A percentile compares a stretch with the other conserved stretches of the same genome.
These are phyloP conservation scores for Danaus chrysippus DNA, from an alignment of 2,888 invertebrate species.

Conservation along the genomic window DNA sequence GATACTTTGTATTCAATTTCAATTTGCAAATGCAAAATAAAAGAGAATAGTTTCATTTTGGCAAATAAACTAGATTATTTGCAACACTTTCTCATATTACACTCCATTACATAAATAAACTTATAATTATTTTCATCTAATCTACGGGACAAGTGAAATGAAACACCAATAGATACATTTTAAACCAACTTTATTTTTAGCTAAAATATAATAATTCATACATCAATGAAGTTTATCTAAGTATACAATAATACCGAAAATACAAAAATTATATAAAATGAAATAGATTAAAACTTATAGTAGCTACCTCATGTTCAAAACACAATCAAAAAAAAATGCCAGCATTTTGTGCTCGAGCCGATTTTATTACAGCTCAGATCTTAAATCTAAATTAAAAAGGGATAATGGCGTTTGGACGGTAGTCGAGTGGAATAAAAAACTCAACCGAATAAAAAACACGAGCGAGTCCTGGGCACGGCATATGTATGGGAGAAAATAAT, in stretches of 20 bases:
- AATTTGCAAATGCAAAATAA: no score
- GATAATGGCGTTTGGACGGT: conserved; percentile 57
- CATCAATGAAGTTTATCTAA: conserved; percentile 75
- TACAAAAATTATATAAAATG: conserved; percentile 47
- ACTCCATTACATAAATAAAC: no score
- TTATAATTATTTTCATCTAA: not conserved
- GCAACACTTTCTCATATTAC: no score
- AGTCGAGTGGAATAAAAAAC: conserved; percentile 41
- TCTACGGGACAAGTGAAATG: conserved; percentile 37
- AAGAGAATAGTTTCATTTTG: no score
- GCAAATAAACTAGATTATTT: no score
- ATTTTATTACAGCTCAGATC: conserved; percentile 29
- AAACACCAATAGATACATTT: conserved; percentile 58
- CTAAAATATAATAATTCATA: conserved; percentile 80
- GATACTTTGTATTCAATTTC: no score
- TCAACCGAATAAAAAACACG: conserved; percentile 24
- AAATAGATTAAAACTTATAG: conserved; percentile 41
- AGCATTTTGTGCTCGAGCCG: conserved; percentile 33
- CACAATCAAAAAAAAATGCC: conserved; percentile 39
- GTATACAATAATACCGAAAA: conserved; percentile 68
- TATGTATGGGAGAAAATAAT: conserved; percentile 16
- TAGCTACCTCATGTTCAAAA: conserved; percentile 56
- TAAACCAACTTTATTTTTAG: conserved; percentile 80
- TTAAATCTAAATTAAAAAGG: conserved; percentile 28
- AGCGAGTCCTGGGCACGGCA: conserved; percentile 13